A percentile compares a stretch with the other conserved stretches of the same genome.
Evolutionary conservation across 2,888 invertebrate species (phyloP).

Genomic region (Matsumyia berberina): DNA sequence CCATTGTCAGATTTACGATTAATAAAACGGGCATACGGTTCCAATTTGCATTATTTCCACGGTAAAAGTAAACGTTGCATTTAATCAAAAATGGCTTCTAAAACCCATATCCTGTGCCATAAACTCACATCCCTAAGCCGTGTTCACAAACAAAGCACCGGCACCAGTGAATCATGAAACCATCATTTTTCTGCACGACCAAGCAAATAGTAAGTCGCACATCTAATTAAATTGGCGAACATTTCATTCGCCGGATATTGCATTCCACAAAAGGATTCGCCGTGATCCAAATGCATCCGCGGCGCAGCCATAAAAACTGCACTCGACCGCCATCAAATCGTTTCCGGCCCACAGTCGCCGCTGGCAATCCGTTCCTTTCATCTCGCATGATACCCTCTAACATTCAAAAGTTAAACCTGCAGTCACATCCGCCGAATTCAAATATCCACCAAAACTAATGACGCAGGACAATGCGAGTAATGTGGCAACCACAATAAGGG

Average conservation of each 20-base stretch:
- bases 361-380: conserved; percentile 10
- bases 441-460: conserved; percentile 6
- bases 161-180: neutral
- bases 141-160: neutral
- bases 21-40: neutral
- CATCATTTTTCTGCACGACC: conserved; percentile 48
- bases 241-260: conserved; percentile 59
- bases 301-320: conserved; percentile 37
- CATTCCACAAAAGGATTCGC: conserved; percentile 48
- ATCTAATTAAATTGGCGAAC: conserved; percentile 60
- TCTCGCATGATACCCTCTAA: neutral
- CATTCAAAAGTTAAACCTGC: conserved; percentile 32
- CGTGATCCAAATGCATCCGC: conserved; percentile 9
- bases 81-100: conserved; percentile 14
- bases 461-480: conserved; percentile 1
- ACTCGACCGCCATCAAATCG: conserved; percentile 42
- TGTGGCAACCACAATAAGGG: conserved; percentile 6
- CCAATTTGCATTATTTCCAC: too few relatives aligned
- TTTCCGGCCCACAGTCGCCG: conserved; percentile 35
- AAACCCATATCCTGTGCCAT: conserved; percentile 32
- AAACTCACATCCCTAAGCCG: conserved; percentile 38
- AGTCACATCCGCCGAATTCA: neutral
- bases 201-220: conserved; percentile 45
- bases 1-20: conserved; percentile 24
- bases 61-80: neutral